Percentiles rank a stretch among this genome's conserved stretches.
Conservation (phyloP, 2,797 vertebrate genomes). For the Urophycis tenuis region DNA sequence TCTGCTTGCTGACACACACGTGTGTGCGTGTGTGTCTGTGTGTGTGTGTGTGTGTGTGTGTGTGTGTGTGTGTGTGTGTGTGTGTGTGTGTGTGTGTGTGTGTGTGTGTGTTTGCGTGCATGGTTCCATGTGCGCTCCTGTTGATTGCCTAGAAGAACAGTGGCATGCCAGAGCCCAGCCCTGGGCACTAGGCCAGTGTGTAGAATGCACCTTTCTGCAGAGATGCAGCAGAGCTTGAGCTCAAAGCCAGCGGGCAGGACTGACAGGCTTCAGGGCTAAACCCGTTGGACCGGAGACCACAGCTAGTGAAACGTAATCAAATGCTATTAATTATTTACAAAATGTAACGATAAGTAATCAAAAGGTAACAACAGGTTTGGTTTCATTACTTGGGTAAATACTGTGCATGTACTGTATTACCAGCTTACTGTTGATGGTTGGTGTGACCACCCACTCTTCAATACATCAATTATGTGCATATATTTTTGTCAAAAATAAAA, state of each 20-base stretch:
- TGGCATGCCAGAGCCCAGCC: slow-evolving; percentile 39
- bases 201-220: slow-evolving; percentile 29
- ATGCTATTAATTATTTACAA: neutral
- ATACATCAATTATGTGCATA: neutral
- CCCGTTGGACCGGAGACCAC: neutral
- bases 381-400: neutral
- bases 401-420: neutral
- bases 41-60: slow-evolving; percentile 3
- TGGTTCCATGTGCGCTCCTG: slow-evolving; percentile 1
- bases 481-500: no score
- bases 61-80: slow-evolving; percentile 5
- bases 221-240: slow-evolving; percentile 6
- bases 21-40: slow-evolving; percentile 22
- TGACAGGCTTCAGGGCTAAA: neutral
- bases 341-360: neutral
- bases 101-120: neutral
- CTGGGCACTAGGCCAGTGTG: slow-evolving; percentile 36
- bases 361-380: neutral
- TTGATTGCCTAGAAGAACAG: slow-evolving; percentile 31
- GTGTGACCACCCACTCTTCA: neutral
- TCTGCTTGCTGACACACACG: slow-evolving; percentile 4
- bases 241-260: neutral
- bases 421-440: neutral
- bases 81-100: slow-evolving; percentile 12
- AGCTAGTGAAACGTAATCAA: neutral